phyloP scores from a whole-genome alignment of 2,797 vertebrate species.

The Anguilla obscura region DNA sequence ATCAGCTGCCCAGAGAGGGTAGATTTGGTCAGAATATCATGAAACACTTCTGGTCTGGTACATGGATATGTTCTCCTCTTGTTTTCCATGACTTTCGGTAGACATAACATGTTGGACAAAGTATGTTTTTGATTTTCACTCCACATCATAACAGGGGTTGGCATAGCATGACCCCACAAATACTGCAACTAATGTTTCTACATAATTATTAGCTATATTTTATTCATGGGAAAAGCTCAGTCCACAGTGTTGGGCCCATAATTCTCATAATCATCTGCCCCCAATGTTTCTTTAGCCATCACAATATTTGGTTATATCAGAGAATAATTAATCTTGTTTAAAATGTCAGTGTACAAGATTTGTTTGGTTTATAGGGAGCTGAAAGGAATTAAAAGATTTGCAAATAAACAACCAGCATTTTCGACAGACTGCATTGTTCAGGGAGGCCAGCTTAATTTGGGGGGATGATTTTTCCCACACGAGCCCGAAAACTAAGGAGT shows the following conservation, averaged over 20 bases:
- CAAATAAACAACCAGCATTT: conserved; percentile 23
- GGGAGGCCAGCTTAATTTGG: neutral
- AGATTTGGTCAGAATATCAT: neutral
- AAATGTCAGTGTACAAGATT: neutral
- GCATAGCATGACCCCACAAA: conserved; percentile 8
- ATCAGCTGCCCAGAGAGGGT: neutral
- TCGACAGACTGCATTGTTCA: conserved; percentile 11
- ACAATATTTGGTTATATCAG: conserved; percentile 22
- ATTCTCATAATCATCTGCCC: conserved; percentile 22
- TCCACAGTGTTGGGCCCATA: neutral
- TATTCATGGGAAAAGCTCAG: conserved; percentile 25
- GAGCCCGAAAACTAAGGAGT: neutral
- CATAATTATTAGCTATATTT: conserved; percentile 21
- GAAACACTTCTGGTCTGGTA: neutral
- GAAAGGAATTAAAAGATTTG: conserved; percentile 19
- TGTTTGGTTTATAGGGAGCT: conserved; percentile 20
- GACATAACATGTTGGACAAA: neutral
- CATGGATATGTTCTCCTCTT: neutral
- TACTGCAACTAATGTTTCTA: neutral
- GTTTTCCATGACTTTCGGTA: neutral
- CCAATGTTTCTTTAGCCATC: conserved; percentile 7
- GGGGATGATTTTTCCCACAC: neutral
- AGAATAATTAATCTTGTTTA: conserved; percentile 23
- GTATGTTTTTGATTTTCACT: neutral
- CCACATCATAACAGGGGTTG: neutral